These are phyloP conservation scores for Loris lydekkerianus DNA, from an alignment of 2,797 vertebrate species.

Conservation along the genomic window DNA sequence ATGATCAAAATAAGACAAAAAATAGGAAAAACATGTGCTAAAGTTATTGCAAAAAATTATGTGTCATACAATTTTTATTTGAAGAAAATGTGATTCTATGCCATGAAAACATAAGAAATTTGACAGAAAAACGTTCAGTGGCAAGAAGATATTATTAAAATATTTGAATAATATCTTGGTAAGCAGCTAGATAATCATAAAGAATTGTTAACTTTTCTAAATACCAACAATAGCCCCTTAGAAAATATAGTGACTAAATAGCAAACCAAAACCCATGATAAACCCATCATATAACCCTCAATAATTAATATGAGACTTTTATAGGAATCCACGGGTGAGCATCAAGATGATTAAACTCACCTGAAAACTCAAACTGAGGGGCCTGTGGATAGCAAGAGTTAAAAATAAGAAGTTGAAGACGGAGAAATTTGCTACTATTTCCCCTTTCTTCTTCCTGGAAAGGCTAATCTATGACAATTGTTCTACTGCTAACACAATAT, in stretches of 20 bases:
- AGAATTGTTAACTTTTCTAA: constrained; percentile 40
- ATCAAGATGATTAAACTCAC: neutral
- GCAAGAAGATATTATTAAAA: neutral
- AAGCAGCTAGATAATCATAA: neutral
- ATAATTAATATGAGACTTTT: neutral
- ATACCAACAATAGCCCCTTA: neutral
- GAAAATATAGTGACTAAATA: neutral
- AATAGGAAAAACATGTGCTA: neutral
- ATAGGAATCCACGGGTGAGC: neutral
- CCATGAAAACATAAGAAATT: neutral
- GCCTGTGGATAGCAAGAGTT: neutral
- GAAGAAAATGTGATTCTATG: neutral
- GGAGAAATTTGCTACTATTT: neutral
- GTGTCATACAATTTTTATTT: neutral
- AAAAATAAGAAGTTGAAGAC: neutral
- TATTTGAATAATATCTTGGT: neutral
- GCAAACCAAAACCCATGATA: neutral
- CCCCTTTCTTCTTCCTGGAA: neutral
- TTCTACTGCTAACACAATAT: neutral
- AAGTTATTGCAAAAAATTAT: constrained; percentile 20
- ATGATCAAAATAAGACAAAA: constrained; percentile 10
- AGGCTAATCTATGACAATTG: neutral
- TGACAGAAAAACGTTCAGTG: neutral
- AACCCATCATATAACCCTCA: neutral
- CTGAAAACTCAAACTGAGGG: constrained; percentile 1